Percentiles rank a stretch among this genome's conserved stretches.
These are phyloP conservation scores for Drosophila flavopinicola DNA, from an alignment of 2,888 invertebrate genomes.

Conservation along the genomic window DNA sequence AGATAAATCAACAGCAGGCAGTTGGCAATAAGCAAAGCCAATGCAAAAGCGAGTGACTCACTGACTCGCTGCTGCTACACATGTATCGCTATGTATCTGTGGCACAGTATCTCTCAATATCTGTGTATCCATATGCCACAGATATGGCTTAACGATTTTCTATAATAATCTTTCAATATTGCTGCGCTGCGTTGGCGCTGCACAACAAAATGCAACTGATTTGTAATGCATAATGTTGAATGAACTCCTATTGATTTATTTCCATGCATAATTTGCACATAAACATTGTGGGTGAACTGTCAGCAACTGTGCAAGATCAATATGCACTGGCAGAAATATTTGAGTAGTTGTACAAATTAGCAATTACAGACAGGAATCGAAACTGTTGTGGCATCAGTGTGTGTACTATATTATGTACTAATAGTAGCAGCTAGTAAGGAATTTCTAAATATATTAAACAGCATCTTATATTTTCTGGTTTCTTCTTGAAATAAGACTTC, in stretches of 20 bases:
- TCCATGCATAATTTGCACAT: constrained; percentile 65
- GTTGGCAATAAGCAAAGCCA: neutral
- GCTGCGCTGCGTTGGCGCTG: constrained; percentile 59
- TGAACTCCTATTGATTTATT: constrained; percentile 72
- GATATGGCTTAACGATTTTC: constrained; percentile 60
- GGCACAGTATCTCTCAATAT: constrained; percentile 46
- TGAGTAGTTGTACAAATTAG: neutral
- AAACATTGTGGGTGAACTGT: constrained; percentile 64
- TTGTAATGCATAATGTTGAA: constrained; percentile 58
- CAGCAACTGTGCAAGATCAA: constrained; percentile 60
- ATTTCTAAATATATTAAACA: too few relatives aligned
- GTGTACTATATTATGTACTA: too few relatives aligned
- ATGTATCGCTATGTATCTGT: constrained; percentile 62
- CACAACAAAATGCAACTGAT: constrained; percentile 44
- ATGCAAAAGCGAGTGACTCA: constrained; percentile 54
- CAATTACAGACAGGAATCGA: too few relatives aligned
- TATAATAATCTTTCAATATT: constrained; percentile 74
- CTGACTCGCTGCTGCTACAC: constrained; percentile 58
- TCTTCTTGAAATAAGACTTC: too few relatives aligned
- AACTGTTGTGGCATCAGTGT: too few relatives aligned
- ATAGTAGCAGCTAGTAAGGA: too few relatives aligned
- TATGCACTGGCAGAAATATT: constrained; percentile 38
- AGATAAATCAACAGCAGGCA: constrained; percentile 60
- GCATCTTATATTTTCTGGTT: too few relatives aligned
- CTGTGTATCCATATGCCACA: constrained; percentile 47